A percentile compares a stretch with the other conserved stretches of the same genome.
Evolutionary conservation across 2,113 vertebrate species (phyloP).

Genomic region (Clarias gariepinus): DNA sequence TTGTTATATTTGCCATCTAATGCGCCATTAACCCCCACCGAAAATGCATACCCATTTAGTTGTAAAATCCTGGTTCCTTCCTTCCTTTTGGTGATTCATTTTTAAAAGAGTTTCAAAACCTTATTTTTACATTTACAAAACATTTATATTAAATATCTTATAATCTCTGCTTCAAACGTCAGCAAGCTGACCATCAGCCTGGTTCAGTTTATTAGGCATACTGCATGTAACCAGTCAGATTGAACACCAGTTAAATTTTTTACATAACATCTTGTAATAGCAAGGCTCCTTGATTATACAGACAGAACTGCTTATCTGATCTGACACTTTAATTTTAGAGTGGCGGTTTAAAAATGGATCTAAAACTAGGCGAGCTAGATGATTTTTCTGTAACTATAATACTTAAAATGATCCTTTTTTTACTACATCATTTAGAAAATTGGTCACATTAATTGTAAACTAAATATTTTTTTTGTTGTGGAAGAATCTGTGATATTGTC

Average conservation of each 20-base stretch:
- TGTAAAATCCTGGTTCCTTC: not conserved
- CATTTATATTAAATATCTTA: not conserved
- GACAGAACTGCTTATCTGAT: not conserved
- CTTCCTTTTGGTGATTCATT: not conserved
- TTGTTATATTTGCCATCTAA: not conserved
- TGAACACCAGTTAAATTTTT: not conserved
- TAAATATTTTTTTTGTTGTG: not conserved
- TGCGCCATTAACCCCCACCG: too few species aligned
- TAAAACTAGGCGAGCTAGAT: not conserved
- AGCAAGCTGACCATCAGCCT: not conserved
- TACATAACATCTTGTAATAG: not conserved
- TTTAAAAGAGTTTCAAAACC: not conserved
- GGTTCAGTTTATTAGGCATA: not conserved
- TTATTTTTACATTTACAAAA: not conserved
- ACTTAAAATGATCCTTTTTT: not conserved
- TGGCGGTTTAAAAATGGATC: not conserved
- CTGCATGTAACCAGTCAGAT: not conserved
- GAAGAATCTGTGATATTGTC: not conserved
- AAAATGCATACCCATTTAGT: not conserved
- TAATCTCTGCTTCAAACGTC: not conserved
- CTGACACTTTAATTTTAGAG: not conserved
- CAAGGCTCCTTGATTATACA: not conserved
- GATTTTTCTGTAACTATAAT: not conserved
- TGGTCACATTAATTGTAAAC: not conserved
- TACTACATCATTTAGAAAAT: not conserved